phyloP scores from a whole-genome alignment of 2,113 vertebrate genomes.

The Cryptotis parvus region DNA sequence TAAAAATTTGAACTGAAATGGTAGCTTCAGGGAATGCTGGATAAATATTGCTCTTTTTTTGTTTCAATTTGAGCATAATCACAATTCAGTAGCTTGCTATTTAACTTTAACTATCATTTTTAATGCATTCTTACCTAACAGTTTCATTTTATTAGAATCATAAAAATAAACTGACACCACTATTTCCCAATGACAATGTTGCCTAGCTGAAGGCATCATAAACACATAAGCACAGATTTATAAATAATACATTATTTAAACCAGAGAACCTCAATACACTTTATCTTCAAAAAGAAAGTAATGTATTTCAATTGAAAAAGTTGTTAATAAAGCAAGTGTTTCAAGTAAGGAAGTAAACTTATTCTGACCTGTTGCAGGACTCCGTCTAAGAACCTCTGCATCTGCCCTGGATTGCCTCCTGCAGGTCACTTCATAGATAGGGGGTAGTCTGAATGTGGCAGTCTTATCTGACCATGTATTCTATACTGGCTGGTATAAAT shows the following conservation, averaged over 20 bases:
- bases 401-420: no score
- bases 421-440: no score
- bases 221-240: constrained; percentile 87
- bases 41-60: constrained; percentile 67
- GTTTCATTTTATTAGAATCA: constrained; percentile 84
- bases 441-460: no score
- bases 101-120: constrained; percentile 79
- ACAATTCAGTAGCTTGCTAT: constrained; percentile 59
- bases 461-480: no score
- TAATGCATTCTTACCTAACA: constrained; percentile 79
- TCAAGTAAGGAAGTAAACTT: constrained; percentile 76
- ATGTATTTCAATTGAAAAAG: constrained; percentile 83
- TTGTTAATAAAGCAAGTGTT: constrained; percentile 76
- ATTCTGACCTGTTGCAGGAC: no score
- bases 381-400: no score
- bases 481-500: no score
- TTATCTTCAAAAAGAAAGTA: constrained; percentile 81
- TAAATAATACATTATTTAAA: constrained; percentile 86
- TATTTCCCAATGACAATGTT: constrained; percentile 84
- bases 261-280: constrained; percentile 81
- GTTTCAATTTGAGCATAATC: constrained; percentile 77
- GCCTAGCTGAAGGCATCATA: constrained; percentile 83
- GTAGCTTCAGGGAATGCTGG: constrained; percentile 30
- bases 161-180: constrained; percentile 81
- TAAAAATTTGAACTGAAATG: constrained; percentile 65